Evolutionary conservation across 1,140 invertebrate species (phyloP).

Genomic region (Eciton burchellii): DNA sequence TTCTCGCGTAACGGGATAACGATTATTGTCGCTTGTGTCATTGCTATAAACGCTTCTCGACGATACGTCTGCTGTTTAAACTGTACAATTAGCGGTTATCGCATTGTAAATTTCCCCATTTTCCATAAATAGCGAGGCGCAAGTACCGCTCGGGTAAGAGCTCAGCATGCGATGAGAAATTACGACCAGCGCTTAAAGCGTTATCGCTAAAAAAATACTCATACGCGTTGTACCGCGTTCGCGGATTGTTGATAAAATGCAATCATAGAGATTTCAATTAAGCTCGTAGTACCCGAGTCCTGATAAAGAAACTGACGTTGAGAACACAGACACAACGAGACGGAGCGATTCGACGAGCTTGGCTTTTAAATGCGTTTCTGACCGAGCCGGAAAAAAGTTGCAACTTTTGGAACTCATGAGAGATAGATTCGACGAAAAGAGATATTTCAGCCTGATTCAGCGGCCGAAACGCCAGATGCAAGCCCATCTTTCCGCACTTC

Average conservation of each 20-base stretch:
- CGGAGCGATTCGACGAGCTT: neutral
- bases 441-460: too few relatives aligned
- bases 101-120: neutral
- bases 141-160: neutral
- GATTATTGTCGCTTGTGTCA: neutral
- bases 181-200: neutral
- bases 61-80: neutral
- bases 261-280: conserved; percentile 49
- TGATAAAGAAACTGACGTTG: conserved; percentile 40
- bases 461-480: too few relatives aligned
- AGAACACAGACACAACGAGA: neutral
- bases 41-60: neutral
- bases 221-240: neutral
- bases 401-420: too few relatives aligned
- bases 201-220: conserved; percentile 35
- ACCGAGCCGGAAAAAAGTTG: too few relatives aligned
- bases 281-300: neutral
- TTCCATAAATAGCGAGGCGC: neutral
- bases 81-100: neutral
- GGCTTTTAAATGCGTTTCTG: neutral
- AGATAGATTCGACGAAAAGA: too few relatives aligned
- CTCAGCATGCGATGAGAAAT: conserved; percentile 12
- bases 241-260: neutral
- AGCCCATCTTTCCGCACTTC: too few relatives aligned
- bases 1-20: neutral